Evolutionary conservation across 2,113 vertebrate species (phyloP), one percentile per base, ranked within the genome.

Genomic region (Hydrolagus affinis): DNA sequence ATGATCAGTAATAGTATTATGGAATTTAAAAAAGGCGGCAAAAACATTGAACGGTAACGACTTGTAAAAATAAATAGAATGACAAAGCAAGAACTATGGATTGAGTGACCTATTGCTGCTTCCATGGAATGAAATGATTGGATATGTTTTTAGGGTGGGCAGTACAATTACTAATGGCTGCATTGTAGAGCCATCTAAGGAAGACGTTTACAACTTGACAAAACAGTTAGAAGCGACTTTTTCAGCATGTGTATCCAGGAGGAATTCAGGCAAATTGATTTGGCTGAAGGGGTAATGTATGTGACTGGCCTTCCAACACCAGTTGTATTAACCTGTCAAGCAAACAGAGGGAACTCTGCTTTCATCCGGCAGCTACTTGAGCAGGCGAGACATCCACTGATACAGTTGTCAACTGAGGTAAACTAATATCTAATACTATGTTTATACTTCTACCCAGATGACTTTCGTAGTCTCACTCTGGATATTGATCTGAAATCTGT

Each of bases 401-500:
- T 56, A 56, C 73, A 19, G 28, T 11, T 75, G 30, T 17, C n/a
- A 60, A 10, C n/a, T 77, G 57, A 60, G 30, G 19, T n/a, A 77
- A 77, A n/a, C 11, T 59, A 60, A 60, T 60, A 77, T 23, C 56
- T 60, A 17, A 57, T 77, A 77, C 8, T 11, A 59, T 59, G 4
- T 77, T 78, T 62, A 62, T n/a, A 25, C 4, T 60, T 62, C 21
- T 44, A 59, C 25, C n/a, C 57, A 78, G n/a, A 60, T 60, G 75
- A 78, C 60, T 62, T 3, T 78, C 23, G n/a, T 78, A 14, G n/a
- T 59, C 75, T n/a, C n/a, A 8, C 75, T 78, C 60, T 23, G 25
- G 56, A 21, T 25, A n/a, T n/a, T 62, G 75, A 76, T 76, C n/a
- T 60, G n/a, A 78, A n/a, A 25, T 78, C n/a, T 78, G 74, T 59